Conservation (phyloP, 2,113 vertebrate genomes). For the Phocoena phocoena region DNA sequence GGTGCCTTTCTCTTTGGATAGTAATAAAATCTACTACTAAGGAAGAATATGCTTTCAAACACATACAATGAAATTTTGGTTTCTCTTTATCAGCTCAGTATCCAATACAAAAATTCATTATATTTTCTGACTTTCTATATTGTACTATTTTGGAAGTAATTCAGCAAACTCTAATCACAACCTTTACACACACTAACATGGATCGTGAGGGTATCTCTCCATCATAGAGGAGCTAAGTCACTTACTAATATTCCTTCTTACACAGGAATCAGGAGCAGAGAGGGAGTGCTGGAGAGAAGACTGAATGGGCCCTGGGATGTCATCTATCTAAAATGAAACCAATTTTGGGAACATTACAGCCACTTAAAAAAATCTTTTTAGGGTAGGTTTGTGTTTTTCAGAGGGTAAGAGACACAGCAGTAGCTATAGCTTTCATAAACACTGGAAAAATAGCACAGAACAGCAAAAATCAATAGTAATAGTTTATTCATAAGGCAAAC, state of each 20-base stretch:
- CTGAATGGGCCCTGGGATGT: neutral
- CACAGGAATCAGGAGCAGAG: neutral
- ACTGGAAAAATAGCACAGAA: neutral
- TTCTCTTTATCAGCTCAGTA: neutral
- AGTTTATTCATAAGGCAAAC: constrained; percentile 72
- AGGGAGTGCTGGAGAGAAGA: neutral
- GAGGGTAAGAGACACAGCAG: neutral
- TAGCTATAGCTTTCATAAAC: neutral
- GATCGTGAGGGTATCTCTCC: neutral
- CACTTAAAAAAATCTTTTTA: neutral
- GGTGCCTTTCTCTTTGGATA: neutral
- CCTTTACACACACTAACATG: rapidly evolving
- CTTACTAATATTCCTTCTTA: neutral
- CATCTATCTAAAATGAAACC: neutral
- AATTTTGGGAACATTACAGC: neutral
- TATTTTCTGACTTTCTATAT: neutral
- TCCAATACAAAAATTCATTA: neutral
- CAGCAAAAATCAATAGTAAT: constrained; percentile 59
- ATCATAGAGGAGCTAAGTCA: neutral
- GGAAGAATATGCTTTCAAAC: neutral
- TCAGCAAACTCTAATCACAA: neutral
- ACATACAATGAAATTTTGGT: neutral
- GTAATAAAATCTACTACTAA: neutral
- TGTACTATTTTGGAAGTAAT: neutral
- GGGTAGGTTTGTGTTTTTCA: neutral